A percentile compares a stretch with the other conserved stretches of the same genome.
Evolutionary conservation across 2,888 invertebrate genomes (phyloP).

Genomic region (Sympetrum striolatum): DNA sequence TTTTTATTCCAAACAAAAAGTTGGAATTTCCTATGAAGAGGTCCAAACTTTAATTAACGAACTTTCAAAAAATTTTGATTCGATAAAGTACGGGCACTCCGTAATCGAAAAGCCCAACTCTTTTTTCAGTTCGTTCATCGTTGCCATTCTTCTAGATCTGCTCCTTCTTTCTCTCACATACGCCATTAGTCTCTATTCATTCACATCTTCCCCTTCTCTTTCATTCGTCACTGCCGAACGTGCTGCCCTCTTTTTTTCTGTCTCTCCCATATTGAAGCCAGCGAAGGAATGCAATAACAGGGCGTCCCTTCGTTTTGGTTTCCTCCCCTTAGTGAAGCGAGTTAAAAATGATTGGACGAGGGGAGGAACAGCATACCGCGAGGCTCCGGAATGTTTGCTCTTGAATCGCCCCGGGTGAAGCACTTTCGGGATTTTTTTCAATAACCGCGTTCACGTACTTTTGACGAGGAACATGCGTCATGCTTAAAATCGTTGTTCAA

Average conservation of each 20-base stretch:
- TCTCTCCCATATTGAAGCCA: conserved; percentile 9
- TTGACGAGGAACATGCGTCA: too few species aligned
- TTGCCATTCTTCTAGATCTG: neutral
- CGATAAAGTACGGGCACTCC: neutral
- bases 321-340: neutral
- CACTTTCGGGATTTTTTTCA: neutral
- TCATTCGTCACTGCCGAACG: neutral
- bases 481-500: too few species aligned
- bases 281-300: conserved; percentile 27
- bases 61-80: neutral
- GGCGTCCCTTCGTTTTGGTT: neutral
- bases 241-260: neutral
- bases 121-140: neutral
- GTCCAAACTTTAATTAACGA: neutral
- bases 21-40: neutral
- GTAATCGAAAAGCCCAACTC: neutral
- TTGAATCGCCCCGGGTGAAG: neutral
- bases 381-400: too few species aligned
- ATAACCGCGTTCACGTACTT: too few species aligned
- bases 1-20: too few species aligned
- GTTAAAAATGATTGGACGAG: neutral
- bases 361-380: neutral
- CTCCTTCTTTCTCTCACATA: neutral
- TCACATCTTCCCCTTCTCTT: neutral
- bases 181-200: neutral